Evolutionary conservation across 2,113 vertebrate genomes (phyloP).

Genomic region (Prinia subflava): DNA sequence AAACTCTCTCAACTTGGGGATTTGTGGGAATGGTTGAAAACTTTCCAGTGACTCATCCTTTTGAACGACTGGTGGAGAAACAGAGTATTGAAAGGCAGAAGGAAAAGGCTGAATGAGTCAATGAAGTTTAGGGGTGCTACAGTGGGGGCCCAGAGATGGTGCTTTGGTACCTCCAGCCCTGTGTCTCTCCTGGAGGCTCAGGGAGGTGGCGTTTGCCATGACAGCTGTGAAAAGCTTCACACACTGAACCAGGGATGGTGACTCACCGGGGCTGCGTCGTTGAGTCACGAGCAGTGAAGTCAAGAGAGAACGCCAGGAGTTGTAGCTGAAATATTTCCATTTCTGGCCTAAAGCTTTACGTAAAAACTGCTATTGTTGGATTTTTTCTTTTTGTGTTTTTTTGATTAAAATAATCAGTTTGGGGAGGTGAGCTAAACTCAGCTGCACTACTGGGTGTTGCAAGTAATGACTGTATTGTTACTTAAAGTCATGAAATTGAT

Average conservation of each 20-base stretch:
- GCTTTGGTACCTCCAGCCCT: background rate
- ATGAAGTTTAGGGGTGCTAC: background rate
- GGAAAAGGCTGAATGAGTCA: background rate
- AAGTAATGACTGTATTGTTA: background rate
- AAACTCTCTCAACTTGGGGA: background rate
- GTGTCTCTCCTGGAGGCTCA: background rate
- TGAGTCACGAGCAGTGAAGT: background rate
- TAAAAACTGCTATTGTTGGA: background rate
- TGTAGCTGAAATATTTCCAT: background rate
- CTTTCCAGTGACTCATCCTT: background rate
- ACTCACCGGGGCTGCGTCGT: background rate
- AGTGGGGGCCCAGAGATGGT: background rate
- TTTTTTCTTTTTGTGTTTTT: background rate
- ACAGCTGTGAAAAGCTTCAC: background rate
- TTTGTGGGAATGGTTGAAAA: background rate
- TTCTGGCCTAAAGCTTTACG: background rate
- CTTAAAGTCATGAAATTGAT: background rate
- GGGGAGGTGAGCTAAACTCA: background rate
- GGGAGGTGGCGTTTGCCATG: background rate
- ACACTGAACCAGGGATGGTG: background rate
- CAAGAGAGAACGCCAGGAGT: background rate
- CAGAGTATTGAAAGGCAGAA: background rate
- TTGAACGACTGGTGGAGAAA: background rate
- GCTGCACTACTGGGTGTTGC: background rate
- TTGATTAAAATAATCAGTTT: background rate